Evolutionary conservation across 2,797 vertebrate genomes (phyloP).

Genomic region (Labeo calbasu): DNA sequence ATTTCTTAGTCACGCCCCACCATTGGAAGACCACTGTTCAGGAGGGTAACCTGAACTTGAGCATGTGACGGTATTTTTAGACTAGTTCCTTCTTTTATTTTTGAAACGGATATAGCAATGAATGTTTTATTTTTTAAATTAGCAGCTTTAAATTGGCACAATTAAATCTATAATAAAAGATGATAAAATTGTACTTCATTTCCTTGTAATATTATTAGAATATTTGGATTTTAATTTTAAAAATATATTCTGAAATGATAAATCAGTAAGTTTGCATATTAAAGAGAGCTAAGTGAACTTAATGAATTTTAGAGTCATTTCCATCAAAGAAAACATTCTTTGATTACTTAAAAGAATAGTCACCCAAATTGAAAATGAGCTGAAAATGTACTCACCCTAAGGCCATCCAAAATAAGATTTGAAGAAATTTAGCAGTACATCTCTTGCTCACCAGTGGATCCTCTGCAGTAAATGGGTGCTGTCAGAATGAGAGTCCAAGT

Average conservation of each 20-base stretch:
- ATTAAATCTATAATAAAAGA: background rate
- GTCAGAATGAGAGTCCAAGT: no score
- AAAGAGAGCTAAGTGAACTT: no score
- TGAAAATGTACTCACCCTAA: background rate
- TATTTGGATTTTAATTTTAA: background rate
- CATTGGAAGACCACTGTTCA: slow-evolving; percentile 1
- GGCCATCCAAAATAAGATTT: background rate
- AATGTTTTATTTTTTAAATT: background rate
- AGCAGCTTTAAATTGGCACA: background rate
- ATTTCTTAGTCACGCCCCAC: background rate
- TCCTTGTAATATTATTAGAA: background rate
- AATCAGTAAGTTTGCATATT: background rate
- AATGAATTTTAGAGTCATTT: background rate
- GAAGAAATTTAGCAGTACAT: background rate
- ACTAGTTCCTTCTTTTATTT: slow-evolving; percentile 10
- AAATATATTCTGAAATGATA: background rate
- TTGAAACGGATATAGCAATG: background rate
- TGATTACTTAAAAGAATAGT: background rate
- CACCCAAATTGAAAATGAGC: background rate
- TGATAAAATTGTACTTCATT: background rate
- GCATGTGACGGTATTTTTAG: slow-evolving; percentile 52
- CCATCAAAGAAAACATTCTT: background rate
- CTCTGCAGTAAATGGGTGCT: no score
- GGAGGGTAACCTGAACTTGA: slow-evolving; percentile 36
- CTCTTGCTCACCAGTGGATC: background rate